Percentiles rank a stretch among this genome's conserved stretches.
Conservation (phyloP, 1,140 invertebrate species). For the Mactra quadrangularis region DNA sequence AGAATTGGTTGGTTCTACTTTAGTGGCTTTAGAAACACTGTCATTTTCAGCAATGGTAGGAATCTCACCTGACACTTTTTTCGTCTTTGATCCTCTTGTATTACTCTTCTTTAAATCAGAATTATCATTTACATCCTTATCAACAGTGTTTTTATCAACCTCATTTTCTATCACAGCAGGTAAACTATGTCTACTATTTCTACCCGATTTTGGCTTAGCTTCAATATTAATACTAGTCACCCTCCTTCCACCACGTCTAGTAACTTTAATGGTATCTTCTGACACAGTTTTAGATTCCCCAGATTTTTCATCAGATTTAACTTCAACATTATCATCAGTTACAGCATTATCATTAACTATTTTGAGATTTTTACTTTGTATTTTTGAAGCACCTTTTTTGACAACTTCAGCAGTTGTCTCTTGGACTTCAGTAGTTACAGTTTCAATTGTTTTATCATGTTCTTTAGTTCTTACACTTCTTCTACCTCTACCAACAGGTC, state of each 20-base stretch:
- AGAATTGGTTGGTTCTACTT: background rate
- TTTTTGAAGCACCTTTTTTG: background rate
- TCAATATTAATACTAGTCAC: background rate
- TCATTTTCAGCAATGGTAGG: background rate
- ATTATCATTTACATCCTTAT: background rate
- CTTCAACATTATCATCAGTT: slow-evolving; percentile 7
- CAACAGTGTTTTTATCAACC: background rate
- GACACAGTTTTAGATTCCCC: slow-evolving; percentile 9
- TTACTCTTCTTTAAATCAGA: background rate
- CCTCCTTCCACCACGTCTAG: slow-evolving; percentile 15
- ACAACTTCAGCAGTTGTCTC: background rate
- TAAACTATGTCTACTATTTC: slow-evolving; percentile 4
- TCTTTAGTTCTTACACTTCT: slow-evolving; percentile 2
- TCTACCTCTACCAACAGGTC: background rate
- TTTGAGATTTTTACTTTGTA: slow-evolving; percentile 4
- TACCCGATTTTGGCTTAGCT: background rate
- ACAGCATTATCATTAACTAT: no score
- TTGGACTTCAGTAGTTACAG: background rate
- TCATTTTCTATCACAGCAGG: slow-evolving; percentile 20
- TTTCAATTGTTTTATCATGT: slow-evolving; percentile 1
- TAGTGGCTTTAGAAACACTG: background rate
- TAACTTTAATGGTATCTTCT: background rate
- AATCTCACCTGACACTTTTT: no score
- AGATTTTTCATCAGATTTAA: background rate
- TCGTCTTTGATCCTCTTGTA: background rate